Base-by-base conservation (phyloP, 2,113 vertebrate species). In the Gallinago jamesoni region DNA sequence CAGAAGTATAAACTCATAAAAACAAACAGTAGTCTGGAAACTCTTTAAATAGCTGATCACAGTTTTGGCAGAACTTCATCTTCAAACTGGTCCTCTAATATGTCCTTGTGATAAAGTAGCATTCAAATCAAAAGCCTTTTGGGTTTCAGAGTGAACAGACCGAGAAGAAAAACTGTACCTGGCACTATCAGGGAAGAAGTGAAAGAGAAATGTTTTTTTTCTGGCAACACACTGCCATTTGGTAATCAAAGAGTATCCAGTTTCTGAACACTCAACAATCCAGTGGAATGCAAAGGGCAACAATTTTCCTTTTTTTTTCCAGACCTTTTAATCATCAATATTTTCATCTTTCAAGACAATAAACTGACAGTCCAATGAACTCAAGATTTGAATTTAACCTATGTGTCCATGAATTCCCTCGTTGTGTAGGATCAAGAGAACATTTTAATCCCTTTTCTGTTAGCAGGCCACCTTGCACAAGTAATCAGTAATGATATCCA, bases 1-100 rank as follows among this genome's bases (percentile, higher is more conserved):
- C 60, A 90, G n/a, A 96, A 97, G 69, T 93, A 93, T 95, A 84
- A 96, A 92, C 88, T 92, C 84, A 67, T 77, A 92, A 93, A 97
- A 97, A 83, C 93, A 92, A 96, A 77, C 80, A 94, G 50, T 74
- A 93, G 86, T 67, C 76, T 88, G 59, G 77, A 93, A 91, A 93
- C 43, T 73, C 91, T 96, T 96, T 84, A 96, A 96, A 86, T 63
- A 82, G 75, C 60, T 74, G 76, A 67, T 93, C 60, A 93, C 57
- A 94, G 79, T 89, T 96, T 69, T 93, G 83, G 93, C 77, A 93
- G 70, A 94, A 96, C 86, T 93, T 95, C 28, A 62, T 89, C 95
- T 96, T 95, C 76, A 91, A 87, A 91, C 67, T 81, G 43, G 86
- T 94, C 63, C 41, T 81, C 31, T 39, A 93, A 73, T 4, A 10